Evolutionary conservation across 1,140 invertebrate species (phyloP), one percentile per base, ranked within the genome.

Genomic region (Lanistes nyassanus): DNA sequence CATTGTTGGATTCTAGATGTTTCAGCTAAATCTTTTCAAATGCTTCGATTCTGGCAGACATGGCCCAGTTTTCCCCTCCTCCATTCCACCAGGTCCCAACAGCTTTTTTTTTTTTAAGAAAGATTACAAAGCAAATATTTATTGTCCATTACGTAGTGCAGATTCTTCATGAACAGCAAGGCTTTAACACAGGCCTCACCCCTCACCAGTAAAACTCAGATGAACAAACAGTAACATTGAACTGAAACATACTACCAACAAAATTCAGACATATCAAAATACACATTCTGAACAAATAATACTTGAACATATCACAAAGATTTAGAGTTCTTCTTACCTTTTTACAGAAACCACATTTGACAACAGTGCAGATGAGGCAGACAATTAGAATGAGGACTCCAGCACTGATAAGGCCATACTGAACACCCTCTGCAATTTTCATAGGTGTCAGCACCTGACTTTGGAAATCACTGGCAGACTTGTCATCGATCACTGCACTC

Each of bases 401-500:
- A 26, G 81, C 23, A 11, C 76, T 71, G 47, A 83, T 83, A 37
- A 81, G 69, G 6, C 78, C 77, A 76, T 81, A 81, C 77, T 83
- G 75, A 7, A 81, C 78, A 29, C 77, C 81, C 51, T 83, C 56
- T 47, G 81, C 79, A 19, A 81, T 62, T 29, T 76, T 79, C 2
- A 83, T 53, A 3, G 78, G 76, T 6, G 56, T 56, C 58, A 76
- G 39, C 19, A 83, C 76, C 39, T 75, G 29, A 23, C 72, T 67
- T 42, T 79, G 80, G 62, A 81, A 83, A 39, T 80, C 74, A 19
- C 56, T 60, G 21, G 81, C 81, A 34, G 76, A 74, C 47, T 83
- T 83, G 36, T 80, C 78, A 76, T 80, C 78, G 26, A 83, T 80
- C 26, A 67, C 66, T 21, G 80, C 81, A 76, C 78, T 80, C 78